phyloP scores from a whole-genome alignment of 2,888 invertebrate genomes.

The Caenorhabditis doughertyi region DNA sequence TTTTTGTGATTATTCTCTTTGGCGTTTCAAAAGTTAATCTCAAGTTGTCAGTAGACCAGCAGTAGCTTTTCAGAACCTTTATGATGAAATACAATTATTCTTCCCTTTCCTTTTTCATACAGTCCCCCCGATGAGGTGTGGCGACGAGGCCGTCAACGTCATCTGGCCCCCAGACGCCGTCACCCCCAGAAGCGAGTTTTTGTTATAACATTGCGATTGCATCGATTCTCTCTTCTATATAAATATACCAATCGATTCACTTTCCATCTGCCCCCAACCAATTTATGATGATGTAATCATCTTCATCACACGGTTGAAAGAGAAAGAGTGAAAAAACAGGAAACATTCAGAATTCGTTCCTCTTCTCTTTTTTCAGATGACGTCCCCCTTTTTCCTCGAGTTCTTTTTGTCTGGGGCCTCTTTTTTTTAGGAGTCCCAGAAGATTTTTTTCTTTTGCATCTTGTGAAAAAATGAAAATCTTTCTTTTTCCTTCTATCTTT shows the following conservation, averaged over 20 bases:
- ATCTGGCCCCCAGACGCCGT: too few relatives aligned
- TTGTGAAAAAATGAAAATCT: background rate
- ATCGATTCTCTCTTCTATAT: conserved; percentile 27
- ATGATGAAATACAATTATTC: too few relatives aligned
- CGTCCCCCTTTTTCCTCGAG: background rate
- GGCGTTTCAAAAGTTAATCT: too few relatives aligned
- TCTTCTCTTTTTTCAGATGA: background rate
- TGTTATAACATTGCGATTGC: conserved; percentile 41
- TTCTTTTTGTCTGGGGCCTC: too few relatives aligned
- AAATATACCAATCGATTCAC: conserved; percentile 39
- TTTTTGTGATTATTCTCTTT: too few relatives aligned
- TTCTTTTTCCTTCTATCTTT: background rate
- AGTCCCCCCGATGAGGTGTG: background rate
- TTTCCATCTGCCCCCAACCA: conserved; percentile 21
- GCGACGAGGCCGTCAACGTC: too few relatives aligned
- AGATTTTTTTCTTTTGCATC: too few relatives aligned
- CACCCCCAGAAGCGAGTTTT: background rate
- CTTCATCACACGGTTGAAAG: conserved; percentile 27
- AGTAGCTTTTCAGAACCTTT: too few relatives aligned
- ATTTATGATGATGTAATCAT: conserved; percentile 42
- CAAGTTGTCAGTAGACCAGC: too few relatives aligned
- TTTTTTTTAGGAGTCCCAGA: too few relatives aligned
- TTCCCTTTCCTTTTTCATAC: background rate
- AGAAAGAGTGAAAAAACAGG: background rate
- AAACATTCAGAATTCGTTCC: too few relatives aligned